phyloP scores from a whole-genome alignment of 2,113 vertebrate genomes.

The Rhynchomys soricoides region DNA sequence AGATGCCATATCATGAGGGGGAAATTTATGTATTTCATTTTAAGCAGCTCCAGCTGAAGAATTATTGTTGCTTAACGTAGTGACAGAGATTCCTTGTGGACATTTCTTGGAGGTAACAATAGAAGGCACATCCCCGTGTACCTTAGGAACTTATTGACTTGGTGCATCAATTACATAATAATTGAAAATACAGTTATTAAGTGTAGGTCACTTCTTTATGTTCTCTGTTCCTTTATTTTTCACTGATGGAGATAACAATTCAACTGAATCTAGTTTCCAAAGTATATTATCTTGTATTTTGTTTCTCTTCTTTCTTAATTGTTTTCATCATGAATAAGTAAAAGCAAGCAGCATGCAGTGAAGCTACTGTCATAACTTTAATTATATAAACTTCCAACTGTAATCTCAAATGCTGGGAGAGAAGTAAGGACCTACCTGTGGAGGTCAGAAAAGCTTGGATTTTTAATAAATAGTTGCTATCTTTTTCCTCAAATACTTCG shows the following conservation, averaged over 20 bases:
- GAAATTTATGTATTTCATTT: conserved; percentile 63
- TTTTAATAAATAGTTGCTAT: background rate
- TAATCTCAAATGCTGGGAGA: rapidly evolving
- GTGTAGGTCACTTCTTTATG: background rate
- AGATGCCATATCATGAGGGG: background rate
- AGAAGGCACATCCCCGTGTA: background rate
- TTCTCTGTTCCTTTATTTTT: background rate
- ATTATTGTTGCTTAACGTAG: conserved; percentile 35
- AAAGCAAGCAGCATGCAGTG: background rate
- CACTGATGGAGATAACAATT: background rate
- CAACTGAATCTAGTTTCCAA: background rate
- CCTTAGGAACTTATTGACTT: conserved; percentile 11
- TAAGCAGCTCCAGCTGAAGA: conserved; percentile 25
- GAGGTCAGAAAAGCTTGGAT: rapidly evolving
- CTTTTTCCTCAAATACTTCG: background rate
- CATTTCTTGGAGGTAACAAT: background rate
- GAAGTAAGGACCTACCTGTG: background rate
- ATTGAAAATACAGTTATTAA: conserved; percentile 11
- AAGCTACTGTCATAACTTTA: background rate
- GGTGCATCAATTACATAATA: conserved; percentile 12
- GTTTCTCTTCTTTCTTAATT: background rate
- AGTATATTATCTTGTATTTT: background rate
- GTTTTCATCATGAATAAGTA: background rate
- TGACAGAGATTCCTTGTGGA: background rate
- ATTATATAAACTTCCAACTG: background rate